These are phyloP conservation scores for Meghimatium bilineatum DNA, from an alignment of 2,888 invertebrate species.

Conservation along the genomic window DNA sequence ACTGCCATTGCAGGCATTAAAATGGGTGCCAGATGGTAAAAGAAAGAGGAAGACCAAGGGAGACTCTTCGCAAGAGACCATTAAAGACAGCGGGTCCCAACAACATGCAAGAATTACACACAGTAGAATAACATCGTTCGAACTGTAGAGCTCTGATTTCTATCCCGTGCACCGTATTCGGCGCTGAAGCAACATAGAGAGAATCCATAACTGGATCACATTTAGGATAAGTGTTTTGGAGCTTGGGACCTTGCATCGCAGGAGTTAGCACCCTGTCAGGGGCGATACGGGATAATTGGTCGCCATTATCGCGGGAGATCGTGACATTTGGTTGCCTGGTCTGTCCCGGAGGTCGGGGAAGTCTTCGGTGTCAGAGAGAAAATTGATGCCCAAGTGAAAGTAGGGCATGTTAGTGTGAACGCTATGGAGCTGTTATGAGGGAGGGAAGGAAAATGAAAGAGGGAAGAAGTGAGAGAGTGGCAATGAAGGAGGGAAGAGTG, in stretches of 20 bases:
- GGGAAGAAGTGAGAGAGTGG: background rate
- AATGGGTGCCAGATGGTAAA: too few species aligned
- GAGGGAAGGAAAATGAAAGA: background rate
- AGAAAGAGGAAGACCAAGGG: too few species aligned
- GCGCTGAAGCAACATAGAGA: too few species aligned
- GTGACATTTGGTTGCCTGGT: background rate
- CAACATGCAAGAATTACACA: too few species aligned
- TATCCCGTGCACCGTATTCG: too few species aligned
- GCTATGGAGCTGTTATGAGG: background rate
- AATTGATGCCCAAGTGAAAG: background rate
- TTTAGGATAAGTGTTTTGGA: background rate
- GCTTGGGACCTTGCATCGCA: background rate
- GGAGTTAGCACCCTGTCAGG: background rate
- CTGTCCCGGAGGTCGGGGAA: background rate
- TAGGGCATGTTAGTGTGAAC: background rate
- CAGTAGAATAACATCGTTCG: too few species aligned
- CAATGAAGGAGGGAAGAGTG: background rate
- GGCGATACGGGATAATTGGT: background rate
- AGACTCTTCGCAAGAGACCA: too few species aligned
- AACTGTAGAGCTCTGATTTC: too few species aligned
- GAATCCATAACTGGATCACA: background rate
- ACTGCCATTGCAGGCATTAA: too few species aligned
- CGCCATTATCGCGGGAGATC: background rate
- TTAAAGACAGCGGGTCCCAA: too few species aligned
- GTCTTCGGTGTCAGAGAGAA: background rate